Evolutionary conservation across 2,888 invertebrate species (phyloP).

Genomic region (Orthonevra nobilis): DNA sequence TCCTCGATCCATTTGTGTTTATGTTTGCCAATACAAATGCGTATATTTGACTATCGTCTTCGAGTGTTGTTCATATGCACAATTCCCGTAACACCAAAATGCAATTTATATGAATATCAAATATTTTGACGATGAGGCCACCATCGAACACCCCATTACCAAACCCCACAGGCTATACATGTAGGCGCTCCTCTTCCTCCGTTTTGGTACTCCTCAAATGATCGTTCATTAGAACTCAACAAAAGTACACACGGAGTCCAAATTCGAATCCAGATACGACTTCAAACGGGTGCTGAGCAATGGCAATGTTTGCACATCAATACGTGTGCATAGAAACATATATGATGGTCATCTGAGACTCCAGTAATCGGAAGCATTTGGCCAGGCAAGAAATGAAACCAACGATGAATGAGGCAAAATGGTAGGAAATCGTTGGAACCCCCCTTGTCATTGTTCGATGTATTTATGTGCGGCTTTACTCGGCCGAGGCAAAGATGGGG

Average conservation of each 20-base stretch:
- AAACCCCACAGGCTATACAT: constrained; percentile 19
- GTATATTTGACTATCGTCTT: constrained; percentile 54
- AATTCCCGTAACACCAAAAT: constrained; percentile 44
- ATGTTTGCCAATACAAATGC: constrained; percentile 38
- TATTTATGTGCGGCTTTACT: constrained; percentile 64
- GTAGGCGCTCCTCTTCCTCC: not conserved
- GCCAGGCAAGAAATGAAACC: constrained; percentile 24
- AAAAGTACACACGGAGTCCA: not conserved
- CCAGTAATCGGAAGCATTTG: not conserved
- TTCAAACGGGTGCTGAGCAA: not conserved
- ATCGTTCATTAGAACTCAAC: constrained; percentile 33
- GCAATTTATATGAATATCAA: constrained; percentile 57
- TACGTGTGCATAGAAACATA: too few species aligned
- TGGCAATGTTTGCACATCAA: constrained; percentile 59
- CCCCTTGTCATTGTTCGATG: constrained; percentile 51
- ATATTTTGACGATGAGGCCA: constrained; percentile 35
- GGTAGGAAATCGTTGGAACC: constrained; percentile 39
- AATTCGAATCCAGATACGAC: not conserved
- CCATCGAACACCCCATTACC: too few species aligned
- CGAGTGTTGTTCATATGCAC: too few species aligned
- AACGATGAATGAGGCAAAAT: constrained; percentile 43
- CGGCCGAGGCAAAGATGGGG: constrained; percentile 9
- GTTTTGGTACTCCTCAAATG: constrained; percentile 4
- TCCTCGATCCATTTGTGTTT: constrained; percentile 29
- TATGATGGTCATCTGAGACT: constrained; percentile 17